Conservation (phyloP, 2,797 vertebrate species). For the Danionella dracula region DNA sequence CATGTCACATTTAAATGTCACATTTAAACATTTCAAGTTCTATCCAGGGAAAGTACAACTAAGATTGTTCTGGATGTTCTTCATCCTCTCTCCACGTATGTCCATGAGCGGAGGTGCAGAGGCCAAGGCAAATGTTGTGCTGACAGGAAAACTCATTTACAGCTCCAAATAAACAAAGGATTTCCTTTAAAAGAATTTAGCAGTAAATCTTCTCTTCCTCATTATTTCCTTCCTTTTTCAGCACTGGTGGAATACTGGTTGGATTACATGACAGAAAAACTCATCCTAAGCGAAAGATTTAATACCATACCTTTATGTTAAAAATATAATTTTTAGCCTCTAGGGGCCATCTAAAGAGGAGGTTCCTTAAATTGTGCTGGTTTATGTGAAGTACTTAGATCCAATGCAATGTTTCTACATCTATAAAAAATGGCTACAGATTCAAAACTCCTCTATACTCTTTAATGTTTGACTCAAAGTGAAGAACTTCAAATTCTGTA, state of each 20-base stretch:
- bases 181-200: constrained; percentile 34
- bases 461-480: no score
- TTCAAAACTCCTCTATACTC: no score
- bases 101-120: constrained; percentile 33
- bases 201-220: constrained; percentile 14
- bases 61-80: not conserved
- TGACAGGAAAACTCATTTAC: constrained; percentile 35
- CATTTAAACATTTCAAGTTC: not conserved
- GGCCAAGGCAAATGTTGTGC: constrained; percentile 42
- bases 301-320: no score
- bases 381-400: no score
- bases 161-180: constrained; percentile 38
- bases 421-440: no score
- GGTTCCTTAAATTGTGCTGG: no score
- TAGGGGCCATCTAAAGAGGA: no score
- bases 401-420: no score
- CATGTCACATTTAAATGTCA: no score
- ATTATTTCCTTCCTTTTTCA: not conserved
- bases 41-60: not conserved
- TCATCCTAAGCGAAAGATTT: not conserved
- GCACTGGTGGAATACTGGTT: not conserved
- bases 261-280: constrained; percentile 2
- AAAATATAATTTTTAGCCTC: no score
- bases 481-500: no score
- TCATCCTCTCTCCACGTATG: constrained; percentile 12